These are phyloP conservation scores for Calephelis perditalis DNA, from an alignment of 2,888 invertebrate species.

Conservation along the genomic window DNA sequence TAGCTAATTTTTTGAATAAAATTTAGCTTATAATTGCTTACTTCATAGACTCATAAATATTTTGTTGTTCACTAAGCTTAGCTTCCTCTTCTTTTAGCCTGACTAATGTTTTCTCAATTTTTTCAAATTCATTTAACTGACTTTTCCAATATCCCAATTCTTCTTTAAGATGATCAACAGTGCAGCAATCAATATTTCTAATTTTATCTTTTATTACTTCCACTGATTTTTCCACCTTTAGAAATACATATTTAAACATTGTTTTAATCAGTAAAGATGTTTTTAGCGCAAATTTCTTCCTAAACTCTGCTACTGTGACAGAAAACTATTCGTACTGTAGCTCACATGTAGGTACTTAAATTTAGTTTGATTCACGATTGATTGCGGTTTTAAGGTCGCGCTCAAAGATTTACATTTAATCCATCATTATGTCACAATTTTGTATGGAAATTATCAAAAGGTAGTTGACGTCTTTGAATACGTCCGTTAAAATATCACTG, in stretches of 20 bases:
- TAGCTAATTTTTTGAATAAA: too few relatives aligned
- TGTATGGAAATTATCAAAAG: too few relatives aligned
- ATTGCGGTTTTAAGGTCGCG: too few relatives aligned
- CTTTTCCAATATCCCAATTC: conserved; percentile 45
- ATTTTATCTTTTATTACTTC: conserved; percentile 42
- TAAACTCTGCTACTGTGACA: too few relatives aligned
- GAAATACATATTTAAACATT: not conserved
- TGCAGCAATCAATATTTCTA: conserved; percentile 33
- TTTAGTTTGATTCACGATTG: too few relatives aligned
- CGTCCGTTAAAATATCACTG: too few relatives aligned
- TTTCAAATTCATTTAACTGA: conserved; percentile 39
- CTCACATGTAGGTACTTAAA: too few relatives aligned
- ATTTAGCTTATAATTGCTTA: conserved; percentile 31
- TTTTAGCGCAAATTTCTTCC: too few relatives aligned
- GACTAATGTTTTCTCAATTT: conserved; percentile 37
- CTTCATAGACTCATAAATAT: conserved; percentile 35
- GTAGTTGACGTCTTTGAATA: too few relatives aligned
- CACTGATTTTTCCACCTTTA: conserved; percentile 22
- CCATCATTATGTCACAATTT: too few relatives aligned
- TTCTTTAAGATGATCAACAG: conserved; percentile 36
- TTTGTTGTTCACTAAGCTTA: conserved; percentile 34
- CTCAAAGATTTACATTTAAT: too few relatives aligned
- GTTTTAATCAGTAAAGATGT: not conserved
- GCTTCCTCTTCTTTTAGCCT: conserved; percentile 39
- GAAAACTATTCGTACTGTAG: too few relatives aligned